A percentile compares a stretch with the other conserved stretches of the same genome.
These are phyloP conservation scores for Junonia oenone DNA, from an alignment of 2,888 invertebrate species.

Conservation along the genomic window DNA sequence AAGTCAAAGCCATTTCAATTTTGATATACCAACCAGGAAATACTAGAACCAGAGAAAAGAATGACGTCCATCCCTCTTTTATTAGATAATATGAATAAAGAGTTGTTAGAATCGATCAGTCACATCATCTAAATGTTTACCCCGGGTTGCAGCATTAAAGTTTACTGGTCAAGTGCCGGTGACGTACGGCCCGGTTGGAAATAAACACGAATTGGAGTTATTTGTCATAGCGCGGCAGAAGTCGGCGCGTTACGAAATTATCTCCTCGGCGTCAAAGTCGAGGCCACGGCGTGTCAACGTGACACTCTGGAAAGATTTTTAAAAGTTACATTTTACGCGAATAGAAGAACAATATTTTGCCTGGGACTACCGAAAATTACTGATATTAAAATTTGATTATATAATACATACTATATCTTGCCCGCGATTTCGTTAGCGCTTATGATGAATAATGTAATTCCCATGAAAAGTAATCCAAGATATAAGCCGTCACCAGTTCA, in stretches of 20 bases:
- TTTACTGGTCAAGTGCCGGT: background rate
- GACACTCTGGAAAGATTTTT: constrained; percentile 13
- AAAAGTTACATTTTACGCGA: background rate
- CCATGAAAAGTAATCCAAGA: too few relatives aligned
- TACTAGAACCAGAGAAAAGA: too few relatives aligned
- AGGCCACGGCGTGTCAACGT: constrained; percentile 23
- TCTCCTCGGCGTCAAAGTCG: constrained; percentile 25
- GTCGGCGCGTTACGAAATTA: constrained; percentile 20
- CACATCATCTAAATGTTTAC: background rate
- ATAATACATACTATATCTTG: too few relatives aligned
- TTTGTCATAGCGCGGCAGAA: constrained; percentile 9
- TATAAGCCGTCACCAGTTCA: too few relatives aligned
- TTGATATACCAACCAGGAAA: too few relatives aligned
- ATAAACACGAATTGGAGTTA: constrained; percentile 12
- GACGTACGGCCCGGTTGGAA: background rate
- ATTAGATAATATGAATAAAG: background rate
- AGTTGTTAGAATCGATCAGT: too few relatives aligned
- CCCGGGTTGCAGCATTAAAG: background rate
- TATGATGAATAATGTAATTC: too few relatives aligned
- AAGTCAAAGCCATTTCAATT: too few relatives aligned
- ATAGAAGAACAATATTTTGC: background rate
- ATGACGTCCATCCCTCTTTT: too few relatives aligned
- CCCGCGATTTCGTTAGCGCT: too few relatives aligned
- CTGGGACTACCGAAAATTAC: background rate
- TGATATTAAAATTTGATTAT: background rate